Conservation (phyloP, 2,113 vertebrate species). For the Alosa alosa region DNA sequence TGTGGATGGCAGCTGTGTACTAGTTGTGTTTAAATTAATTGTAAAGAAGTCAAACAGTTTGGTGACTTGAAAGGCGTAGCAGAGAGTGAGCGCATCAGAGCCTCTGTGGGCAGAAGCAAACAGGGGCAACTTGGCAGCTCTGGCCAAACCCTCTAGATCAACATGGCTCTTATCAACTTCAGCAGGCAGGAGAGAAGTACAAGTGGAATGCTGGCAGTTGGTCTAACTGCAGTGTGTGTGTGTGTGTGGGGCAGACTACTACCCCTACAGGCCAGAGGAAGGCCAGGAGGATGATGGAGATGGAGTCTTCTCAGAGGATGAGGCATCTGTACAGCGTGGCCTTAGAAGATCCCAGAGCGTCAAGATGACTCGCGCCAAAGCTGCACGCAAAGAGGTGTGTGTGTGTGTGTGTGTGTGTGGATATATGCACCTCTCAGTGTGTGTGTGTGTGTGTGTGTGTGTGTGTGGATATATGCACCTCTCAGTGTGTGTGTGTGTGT, state of each 20-base stretch:
- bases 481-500: background rate
- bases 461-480: background rate
- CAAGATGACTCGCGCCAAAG: constrained; percentile 76
- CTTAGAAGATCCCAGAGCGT: constrained; percentile 83
- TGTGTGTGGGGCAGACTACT: constrained; percentile 53
- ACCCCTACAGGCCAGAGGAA: constrained; percentile 65
- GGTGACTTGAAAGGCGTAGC: too few species aligned
- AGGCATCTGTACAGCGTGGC: constrained; percentile 73
- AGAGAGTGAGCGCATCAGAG: too few species aligned
- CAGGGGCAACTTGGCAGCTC: too few species aligned
- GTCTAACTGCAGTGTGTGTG: too few species aligned
- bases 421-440: background rate
- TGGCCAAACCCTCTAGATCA: too few species aligned
- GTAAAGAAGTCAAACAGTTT: too few species aligned
- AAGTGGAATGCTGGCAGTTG: background rate
- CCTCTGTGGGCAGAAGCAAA: too few species aligned
- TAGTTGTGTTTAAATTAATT: background rate
- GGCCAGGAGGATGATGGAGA: constrained; percentile 76
- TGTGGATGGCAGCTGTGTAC: background rate
- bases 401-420: background rate
- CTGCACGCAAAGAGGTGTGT: constrained; percentile 78
- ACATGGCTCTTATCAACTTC: too few species aligned
- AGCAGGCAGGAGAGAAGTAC: background rate
- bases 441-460: background rate
- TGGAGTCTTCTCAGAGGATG: constrained; percentile 76